These are phyloP conservation scores for Drosophila kanapiae DNA, from an alignment of 1,140 invertebrate species.

Conservation along the genomic window DNA sequence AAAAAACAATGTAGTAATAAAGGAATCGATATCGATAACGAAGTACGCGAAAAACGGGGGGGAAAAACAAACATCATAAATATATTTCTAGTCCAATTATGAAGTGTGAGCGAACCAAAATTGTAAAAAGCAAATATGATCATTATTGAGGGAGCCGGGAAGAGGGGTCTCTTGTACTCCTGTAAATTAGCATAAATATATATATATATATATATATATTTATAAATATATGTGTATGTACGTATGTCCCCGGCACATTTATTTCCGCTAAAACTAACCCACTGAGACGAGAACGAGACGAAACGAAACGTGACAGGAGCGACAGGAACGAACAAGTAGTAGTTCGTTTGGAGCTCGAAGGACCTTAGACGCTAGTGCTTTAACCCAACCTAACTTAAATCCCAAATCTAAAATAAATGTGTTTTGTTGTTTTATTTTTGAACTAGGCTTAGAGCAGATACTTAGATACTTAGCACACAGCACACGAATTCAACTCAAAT, in stretches of 20 bases:
- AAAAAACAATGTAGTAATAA: slow-evolving; percentile 7
- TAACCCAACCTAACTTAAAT: slow-evolving; percentile 43
- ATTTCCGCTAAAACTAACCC: slow-evolving; percentile 51
- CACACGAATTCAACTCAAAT: slow-evolving; percentile 2
- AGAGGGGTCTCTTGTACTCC: slow-evolving; percentile 5
- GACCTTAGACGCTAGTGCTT: slow-evolving; percentile 62
- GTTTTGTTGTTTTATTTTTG: slow-evolving; percentile 57
- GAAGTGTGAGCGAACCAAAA: slow-evolving; percentile 60
- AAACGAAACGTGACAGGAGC: background rate
- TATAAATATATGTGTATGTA: background rate
- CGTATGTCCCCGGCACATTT: slow-evolving; percentile 29
- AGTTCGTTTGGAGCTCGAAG: background rate
- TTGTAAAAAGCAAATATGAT: slow-evolving; percentile 52
- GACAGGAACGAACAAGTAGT: no score
- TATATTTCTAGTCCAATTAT: slow-evolving; percentile 79
- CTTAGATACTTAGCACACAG: slow-evolving; percentile 47
- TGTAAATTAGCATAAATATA: slow-evolving; percentile 24
- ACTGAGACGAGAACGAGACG: slow-evolving; percentile 12
- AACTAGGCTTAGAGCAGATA: slow-evolving; percentile 55
- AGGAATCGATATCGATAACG: background rate
- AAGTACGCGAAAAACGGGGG: background rate
- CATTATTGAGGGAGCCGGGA: slow-evolving; percentile 12
- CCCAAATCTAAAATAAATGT: slow-evolving; percentile 42
- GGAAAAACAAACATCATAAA: slow-evolving; percentile 37
- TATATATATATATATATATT: no score